Percentiles rank a stretch among this genome's conserved stretches.
phyloP scores from a whole-genome alignment of 2,113 vertebrate species.

The Oxyruncus cristatus region DNA sequence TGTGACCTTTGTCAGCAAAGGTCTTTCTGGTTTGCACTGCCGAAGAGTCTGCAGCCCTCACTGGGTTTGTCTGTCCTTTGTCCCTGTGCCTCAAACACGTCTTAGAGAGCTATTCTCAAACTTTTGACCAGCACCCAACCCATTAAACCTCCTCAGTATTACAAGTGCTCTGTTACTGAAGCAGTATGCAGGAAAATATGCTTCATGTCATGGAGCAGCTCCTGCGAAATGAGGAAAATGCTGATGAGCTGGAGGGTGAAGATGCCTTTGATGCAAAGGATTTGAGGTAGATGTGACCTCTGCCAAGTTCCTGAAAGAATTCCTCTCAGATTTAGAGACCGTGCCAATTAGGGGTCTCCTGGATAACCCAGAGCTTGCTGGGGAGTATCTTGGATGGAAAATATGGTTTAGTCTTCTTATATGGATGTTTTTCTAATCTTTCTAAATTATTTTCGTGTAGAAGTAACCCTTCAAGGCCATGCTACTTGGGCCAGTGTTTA shows the following conservation, averaged over 20 bases:
- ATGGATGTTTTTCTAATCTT: background rate
- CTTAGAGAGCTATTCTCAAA: background rate
- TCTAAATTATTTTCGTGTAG: background rate
- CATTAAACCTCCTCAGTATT: background rate
- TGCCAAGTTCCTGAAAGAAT: background rate
- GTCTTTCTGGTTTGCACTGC: background rate
- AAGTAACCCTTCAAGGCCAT: background rate
- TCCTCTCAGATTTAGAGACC: background rate
- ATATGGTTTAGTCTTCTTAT: background rate
- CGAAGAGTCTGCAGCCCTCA: background rate
- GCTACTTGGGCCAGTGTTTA: background rate
- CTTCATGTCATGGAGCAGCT: background rate
- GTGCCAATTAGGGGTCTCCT: background rate
- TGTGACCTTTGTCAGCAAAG: background rate
- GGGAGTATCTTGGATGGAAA: background rate
- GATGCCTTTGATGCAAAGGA: background rate
- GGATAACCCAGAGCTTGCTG: background rate
- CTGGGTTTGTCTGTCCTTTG: background rate
- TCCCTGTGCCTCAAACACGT: background rate
- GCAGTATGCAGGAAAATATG: background rate
- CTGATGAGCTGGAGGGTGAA: background rate
- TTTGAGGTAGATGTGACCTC: background rate
- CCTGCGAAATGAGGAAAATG: background rate
- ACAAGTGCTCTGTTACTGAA: background rate
- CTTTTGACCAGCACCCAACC: background rate